Evolutionary conservation across 2,888 invertebrate genomes (phyloP), one percentile per base, ranked within the genome.

Genomic region (Agapetus fuscipes): DNA sequence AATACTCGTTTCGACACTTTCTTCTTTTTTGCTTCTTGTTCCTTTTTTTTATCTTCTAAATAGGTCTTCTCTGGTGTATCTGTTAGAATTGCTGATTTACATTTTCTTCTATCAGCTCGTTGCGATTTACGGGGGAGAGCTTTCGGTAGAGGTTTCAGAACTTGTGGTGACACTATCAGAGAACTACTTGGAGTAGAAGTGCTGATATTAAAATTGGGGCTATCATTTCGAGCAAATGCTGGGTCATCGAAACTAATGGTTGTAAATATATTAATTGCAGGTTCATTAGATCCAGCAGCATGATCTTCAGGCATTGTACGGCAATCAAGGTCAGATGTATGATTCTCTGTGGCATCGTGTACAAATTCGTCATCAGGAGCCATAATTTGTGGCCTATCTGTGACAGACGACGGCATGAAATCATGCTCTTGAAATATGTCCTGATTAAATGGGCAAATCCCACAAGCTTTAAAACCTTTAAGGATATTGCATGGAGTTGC

Each of bases 341-440:
- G 20, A 17, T 32, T 31, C 32, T 20, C 20, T 37, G 33, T 17
- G 17, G 17, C 31, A 32, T 33, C 17, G 31, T 16, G 10, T 17
- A 17, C 32, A 12, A 5, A n/a, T 12, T 15, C 32, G 24, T 39
- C 34, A 24, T 39, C 34, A n/a, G 3, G 15, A 36, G n/a, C 35
- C 10, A 16, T 37, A 26, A n/a, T 14, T 20, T 37, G 5, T 39
- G 27, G 29, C 11, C 34, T 39, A 28, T 39, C 34, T 12, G 29
- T 39, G 20, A 37, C 41, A 30, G 17, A 30, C 14, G 35, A 24
- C 20, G 36, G 30, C 24, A 30, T 16, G 16, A 41, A 49, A 34
- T 48, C 45, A 14, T 33, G 29, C 13, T 43, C 45, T 38, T 38
- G 38, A 32, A 49, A 45, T 34, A 48, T 43, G 30, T 49, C 29